Conservation (phyloP, 1,140 invertebrate genomes). For the Eubasilissa regina region DNA sequence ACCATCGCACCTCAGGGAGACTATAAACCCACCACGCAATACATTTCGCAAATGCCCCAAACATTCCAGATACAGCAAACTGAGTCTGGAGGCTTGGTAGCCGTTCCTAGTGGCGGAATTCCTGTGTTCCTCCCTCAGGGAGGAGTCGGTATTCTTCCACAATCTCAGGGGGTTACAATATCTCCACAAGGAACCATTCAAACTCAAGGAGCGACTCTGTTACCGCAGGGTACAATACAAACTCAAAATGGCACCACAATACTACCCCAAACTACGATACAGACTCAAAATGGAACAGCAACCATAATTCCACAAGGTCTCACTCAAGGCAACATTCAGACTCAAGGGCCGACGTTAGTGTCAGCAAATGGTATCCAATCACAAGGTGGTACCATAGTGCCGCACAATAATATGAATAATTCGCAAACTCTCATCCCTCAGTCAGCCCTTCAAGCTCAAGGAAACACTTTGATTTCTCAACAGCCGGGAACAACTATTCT, state of each 20-base stretch:
- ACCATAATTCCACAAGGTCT: constrained; percentile 71
- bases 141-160: constrained; percentile 70
- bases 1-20: constrained; percentile 75
- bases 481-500: constrained; percentile 69
- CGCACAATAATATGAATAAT: constrained; percentile 69
- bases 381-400: constrained; percentile 67
- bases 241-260: constrained; percentile 70
- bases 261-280: constrained; percentile 68
- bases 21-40: constrained; percentile 74
- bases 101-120: constrained; percentile 76
- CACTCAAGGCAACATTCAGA: constrained; percentile 66
- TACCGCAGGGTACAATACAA: constrained; percentile 66
- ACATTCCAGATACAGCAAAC: constrained; percentile 77
- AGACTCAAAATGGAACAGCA: constrained; percentile 68
- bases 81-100: constrained; percentile 74
- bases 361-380: constrained; percentile 68
- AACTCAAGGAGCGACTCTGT: constrained; percentile 71
- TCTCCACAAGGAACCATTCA: constrained; percentile 68
- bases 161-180: constrained; percentile 72
- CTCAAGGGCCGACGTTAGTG: constrained; percentile 67
- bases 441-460: constrained; percentile 66
- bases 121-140: constrained; percentile 73
- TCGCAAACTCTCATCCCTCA: constrained; percentile 71
- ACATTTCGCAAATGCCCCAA: constrained; percentile 75
- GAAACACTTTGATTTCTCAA: constrained; percentile 68